Evolutionary conservation across 2,888 invertebrate genomes (phyloP).

Genomic region (Zele albiditarsus): DNA sequence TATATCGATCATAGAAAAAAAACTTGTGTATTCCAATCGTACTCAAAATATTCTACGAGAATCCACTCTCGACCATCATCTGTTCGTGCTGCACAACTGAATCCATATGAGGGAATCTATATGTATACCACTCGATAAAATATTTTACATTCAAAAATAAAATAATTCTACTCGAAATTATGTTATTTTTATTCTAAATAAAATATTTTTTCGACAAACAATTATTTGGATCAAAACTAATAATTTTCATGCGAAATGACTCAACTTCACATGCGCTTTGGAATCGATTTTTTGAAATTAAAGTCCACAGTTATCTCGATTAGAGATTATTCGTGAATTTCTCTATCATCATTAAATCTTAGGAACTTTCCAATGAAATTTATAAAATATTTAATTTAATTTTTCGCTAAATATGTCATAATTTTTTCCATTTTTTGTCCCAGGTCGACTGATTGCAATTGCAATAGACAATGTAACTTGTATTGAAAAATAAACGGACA

Average conservation of each 20-base stretch:
- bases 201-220: too few species aligned
- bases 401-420: not conserved
- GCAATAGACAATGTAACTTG: not conserved
- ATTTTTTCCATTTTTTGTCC: not conserved
- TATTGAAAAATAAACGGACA: slow-evolving; percentile 22
- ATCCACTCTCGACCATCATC: slow-evolving; percentile 16
- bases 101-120: not conserved
- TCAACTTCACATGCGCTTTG: too few species aligned
- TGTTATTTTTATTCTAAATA: too few species aligned
- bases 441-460: not conserved
- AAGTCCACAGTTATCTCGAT: too few species aligned
- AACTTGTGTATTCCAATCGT: slow-evolving; percentile 41
- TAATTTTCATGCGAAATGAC: too few species aligned
- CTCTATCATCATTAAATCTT: too few species aligned
- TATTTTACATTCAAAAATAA: not conserved
- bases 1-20: slow-evolving; percentile 45
- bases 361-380: too few species aligned
- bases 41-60: slow-evolving; percentile 7
- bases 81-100: not conserved
- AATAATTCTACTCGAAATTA: too few species aligned
- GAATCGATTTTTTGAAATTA: too few species aligned
- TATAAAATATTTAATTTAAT: too few species aligned
- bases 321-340: too few species aligned
- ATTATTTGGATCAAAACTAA: too few species aligned
- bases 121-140: slow-evolving; percentile 14